Base-by-base conservation (phyloP, 2,797 vertebrate species). In the Oreonectes daqikongensis region DNA sequence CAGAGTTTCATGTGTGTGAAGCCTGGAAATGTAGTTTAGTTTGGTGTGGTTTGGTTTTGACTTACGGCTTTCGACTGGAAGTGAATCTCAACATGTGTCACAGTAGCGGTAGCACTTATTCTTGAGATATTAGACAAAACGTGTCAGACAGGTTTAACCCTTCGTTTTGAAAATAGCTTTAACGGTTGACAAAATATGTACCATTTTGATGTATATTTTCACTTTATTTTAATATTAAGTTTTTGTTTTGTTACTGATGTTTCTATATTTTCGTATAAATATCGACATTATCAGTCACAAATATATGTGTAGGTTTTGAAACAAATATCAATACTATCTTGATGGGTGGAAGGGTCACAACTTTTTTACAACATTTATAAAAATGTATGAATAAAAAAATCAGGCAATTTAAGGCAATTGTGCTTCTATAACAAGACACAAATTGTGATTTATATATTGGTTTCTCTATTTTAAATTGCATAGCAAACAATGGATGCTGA, bases 1-100 rank as follows among this genome's bases (percentile, higher is more conserved):
- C 84, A 87, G 83, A 68, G 81, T 83, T 79, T 86, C 85, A 87
- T 90, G 75, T 82, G 77, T 85, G 85, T 66, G 38, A 75, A 44
- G 69, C 64, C 76, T 50, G 81, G 24, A 55, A 64, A 69, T 48
- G 46, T 66, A 10, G 15, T 67, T 22, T 65, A 8, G 10, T 63
- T 59, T 77, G 26, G 40, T 72, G 10, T 77, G 24, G 11, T 63
- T 77, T 72, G 52, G 6, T 57, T 75, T 42, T 52, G 15, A 35
- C n/a, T 64, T 35, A 63, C 28, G 26, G 52, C 8, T 71, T 57
- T 71, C 1, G 44, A 35, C 38, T 26, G 12, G 1, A 40, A 74
- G 60, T 65, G 32, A 55, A 69, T 46, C 53, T 57, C 65, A 75
- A 74, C 44, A 30, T 26, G 20, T 53, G 5, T n/a, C n/a, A n/a